Percentiles rank a stretch among this genome's conserved stretches.
phyloP scores from a whole-genome alignment of 2,888 invertebrate genomes.

The Tinea pellionella region DNA sequence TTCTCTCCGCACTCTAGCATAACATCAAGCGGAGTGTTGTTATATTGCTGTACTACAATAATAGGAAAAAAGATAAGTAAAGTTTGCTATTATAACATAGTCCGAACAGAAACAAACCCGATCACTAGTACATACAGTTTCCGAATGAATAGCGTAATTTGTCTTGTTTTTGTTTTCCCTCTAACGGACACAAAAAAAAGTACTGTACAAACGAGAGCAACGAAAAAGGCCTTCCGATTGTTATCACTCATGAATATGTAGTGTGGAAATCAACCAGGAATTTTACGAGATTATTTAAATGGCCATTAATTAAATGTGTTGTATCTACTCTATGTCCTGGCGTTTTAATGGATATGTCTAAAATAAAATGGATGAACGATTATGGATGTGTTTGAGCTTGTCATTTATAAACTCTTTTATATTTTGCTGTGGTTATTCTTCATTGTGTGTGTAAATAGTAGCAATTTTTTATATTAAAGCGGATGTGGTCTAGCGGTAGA shows the following conservation, averaged over 20 bases:
- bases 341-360: neutral
- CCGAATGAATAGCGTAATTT: constrained; percentile 51
- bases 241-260: constrained; percentile 39
- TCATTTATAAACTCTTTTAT: too few relatives aligned
- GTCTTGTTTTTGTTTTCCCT: constrained; percentile 39
- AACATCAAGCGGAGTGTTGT: too few relatives aligned
- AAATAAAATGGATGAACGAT: neutral
- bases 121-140: constrained; percentile 35
- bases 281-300: neutral
- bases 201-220: constrained; percentile 21
- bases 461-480: too few relatives aligned
- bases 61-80: too few relatives aligned
- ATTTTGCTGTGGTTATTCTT: too few relatives aligned
- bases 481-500: too few relatives aligned
- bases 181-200: constrained; percentile 7
- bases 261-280: neutral
- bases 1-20: too few relatives aligned
- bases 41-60: too few relatives aligned
- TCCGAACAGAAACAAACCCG: neutral
- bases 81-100: too few relatives aligned
- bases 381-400: too few relatives aligned
- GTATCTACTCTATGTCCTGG: neutral
- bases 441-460: too few relatives aligned
- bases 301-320: neutral
- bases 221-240: constrained; percentile 37